These are phyloP conservation scores for Aporophyla lueneburgensis DNA, from an alignment of 2,888 invertebrate species.

Conservation along the genomic window DNA sequence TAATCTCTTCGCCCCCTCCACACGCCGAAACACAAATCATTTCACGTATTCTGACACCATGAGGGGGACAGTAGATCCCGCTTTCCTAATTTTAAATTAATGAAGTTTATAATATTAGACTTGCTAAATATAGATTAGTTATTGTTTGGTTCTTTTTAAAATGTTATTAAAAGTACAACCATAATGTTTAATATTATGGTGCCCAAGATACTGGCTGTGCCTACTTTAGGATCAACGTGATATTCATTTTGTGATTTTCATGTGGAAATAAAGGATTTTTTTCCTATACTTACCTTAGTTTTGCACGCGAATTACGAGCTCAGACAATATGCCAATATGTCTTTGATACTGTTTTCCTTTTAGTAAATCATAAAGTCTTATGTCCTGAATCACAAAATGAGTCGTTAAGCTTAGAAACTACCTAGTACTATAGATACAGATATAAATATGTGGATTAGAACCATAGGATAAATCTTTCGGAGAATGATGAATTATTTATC, in stretches of 20 bases:
- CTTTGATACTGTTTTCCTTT: not conserved
- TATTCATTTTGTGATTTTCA: not conserved
- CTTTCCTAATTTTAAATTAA: conserved; percentile 9
- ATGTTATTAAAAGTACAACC: not conserved
- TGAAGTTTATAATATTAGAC: conserved; percentile 5
- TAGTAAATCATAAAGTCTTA: no score
- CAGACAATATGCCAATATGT: no score
- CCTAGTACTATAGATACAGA: not conserved
- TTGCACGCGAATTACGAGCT: not conserved
- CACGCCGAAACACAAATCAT: conserved; percentile 41
- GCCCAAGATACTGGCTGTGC: not conserved
- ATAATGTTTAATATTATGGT: not conserved
- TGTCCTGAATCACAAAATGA: not conserved
- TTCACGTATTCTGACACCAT: conserved; percentile 18
- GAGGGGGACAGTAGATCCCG: not conserved
- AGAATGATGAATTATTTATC: not conserved
- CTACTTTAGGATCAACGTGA: not conserved
- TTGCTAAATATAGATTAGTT: not conserved
- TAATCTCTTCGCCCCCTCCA: conserved; percentile 36
- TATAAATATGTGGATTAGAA: not conserved
- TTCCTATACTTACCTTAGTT: not conserved
- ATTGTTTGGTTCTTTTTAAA: not conserved
- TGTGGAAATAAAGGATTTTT: not conserved
- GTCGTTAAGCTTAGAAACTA: not conserved
- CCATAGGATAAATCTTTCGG: no score